Base-by-base conservation (phyloP, 2,113 vertebrate species). In the Sigmodon hispidus region DNA sequence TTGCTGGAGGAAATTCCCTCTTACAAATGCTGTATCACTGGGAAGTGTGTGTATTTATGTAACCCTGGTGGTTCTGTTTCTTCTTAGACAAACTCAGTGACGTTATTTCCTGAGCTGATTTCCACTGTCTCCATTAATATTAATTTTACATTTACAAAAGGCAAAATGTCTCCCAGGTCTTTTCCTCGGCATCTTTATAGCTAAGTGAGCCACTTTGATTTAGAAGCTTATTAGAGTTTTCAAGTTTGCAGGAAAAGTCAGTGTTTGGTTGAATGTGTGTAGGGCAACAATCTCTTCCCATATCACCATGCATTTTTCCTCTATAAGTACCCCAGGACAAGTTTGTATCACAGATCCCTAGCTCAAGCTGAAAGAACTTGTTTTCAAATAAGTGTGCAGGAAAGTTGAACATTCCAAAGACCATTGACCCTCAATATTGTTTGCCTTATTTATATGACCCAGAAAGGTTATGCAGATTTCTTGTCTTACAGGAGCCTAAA, bases 1-100 rank as follows among this genome's bases (percentile, higher is more conserved):
- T 96, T 87, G 89, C 94, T 96, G 61, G 79, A 97, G 95, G 97
- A 98, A 97, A 97, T 97, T 94, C 97, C 95, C 96, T 96, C 95
- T 97, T 96, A 96, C 85, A 95, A 95, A 96, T 86, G 75, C 94
- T 96, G 90, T 76, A 87, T 97, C 96, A 96, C 94, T 61, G 57
- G 88, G 75, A 97, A 95, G n/a, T 96, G 91, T 96, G 93, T 94
- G 91, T 97, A 97, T 98, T 98, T 97, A 96, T 97, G 72, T 96
- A 97, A 98, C 94, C 84, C 84, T 90, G 72, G 63, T 96, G 70
- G 84, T 96, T 96, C 65, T 94, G 91, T 96, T 96, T 93, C 91
- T 97, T 95, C 94, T 96, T 90, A 95, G 91, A 84, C 70, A 93
- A 97, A 93, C 94, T 96, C 96, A 95, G 24, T 83, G 72, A 48